Percentiles rank a stretch among this genome's conserved stretches.
These are phyloP conservation scores for Brachionus sp. DNA, from an alignment of 1,140 invertebrate species.

Conservation along the genomic window DNA sequence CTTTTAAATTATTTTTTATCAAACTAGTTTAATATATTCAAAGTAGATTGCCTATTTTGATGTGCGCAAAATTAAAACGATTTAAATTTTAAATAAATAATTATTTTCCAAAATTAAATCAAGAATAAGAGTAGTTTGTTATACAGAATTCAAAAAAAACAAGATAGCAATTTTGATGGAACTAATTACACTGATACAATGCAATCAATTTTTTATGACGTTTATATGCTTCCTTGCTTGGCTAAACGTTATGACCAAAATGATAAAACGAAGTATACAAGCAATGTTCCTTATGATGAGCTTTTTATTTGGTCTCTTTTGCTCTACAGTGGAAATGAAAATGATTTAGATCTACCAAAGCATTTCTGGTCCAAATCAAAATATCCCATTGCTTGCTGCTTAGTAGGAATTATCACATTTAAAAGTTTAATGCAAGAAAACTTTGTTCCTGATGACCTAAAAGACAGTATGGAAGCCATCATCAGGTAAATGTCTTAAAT, in stretches of 20 bases:
- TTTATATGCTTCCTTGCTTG: constrained; percentile 28
- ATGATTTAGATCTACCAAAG: constrained; percentile 19
- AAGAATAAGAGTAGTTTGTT: constrained; percentile 5
- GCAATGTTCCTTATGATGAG: constrained; percentile 27
- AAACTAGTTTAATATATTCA: too few relatives aligned
- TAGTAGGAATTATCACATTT: constrained; percentile 25
- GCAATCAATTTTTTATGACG: constrained; percentile 38
- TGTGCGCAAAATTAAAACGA: not conserved
- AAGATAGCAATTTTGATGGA: constrained; percentile 44
- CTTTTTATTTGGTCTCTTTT: constrained; percentile 41
- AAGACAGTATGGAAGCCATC: constrained; percentile 11
- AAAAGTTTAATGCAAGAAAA: constrained; percentile 1
- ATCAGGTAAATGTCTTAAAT: not conserved
- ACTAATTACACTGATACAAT: constrained; percentile 42
- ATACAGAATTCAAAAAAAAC: constrained; percentile 43
- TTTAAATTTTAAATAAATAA: not conserved
- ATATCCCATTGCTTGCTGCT: constrained; percentile 39
- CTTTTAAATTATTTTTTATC: too few relatives aligned
- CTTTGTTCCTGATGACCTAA: constrained; percentile 40
- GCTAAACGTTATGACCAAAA: not conserved
- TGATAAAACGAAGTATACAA: not conserved
- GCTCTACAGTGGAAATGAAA: constrained; percentile 1
- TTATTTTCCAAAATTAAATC: not conserved
- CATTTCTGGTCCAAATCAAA: constrained; percentile 45
- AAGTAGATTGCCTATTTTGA: too few relatives aligned